Conservation (phyloP, 2,113 vertebrate genomes). For the Thunnus maccoyii region DNA sequence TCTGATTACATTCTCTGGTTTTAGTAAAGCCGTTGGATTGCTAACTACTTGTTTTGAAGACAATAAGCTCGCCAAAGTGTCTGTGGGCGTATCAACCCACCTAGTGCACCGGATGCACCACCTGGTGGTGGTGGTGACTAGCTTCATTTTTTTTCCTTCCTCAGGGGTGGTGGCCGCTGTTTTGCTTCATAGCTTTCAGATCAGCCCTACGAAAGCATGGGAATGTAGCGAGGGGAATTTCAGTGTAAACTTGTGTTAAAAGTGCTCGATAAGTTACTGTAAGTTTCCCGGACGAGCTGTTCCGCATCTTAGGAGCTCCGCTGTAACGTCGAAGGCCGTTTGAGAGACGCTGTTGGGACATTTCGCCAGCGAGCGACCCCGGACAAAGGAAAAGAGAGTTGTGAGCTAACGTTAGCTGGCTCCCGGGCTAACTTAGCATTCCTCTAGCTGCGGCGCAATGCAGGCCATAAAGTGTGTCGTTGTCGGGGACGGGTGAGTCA, state of each 20-base stretch:
- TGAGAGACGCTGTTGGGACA: slow-evolving; percentile 19
- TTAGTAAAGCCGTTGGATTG: fast-evolving
- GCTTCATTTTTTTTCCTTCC: slow-evolving; percentile 42
- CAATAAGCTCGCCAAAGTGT: background rate
- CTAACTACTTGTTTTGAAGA: background rate
- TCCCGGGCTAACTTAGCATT: slow-evolving; percentile 73
- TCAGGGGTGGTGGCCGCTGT: slow-evolving; percentile 81
- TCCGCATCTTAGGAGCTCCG: background rate
- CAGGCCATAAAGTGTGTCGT: slow-evolving; percentile 99
- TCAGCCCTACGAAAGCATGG: slow-evolving; percentile 71
- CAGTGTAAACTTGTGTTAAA: slow-evolving; percentile 55
- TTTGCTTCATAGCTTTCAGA: slow-evolving; percentile 70
- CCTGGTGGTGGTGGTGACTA: slow-evolving; percentile 23
- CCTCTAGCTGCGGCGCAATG: slow-evolving; percentile 83
- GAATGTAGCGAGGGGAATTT: slow-evolving; percentile 71
- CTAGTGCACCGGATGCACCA: slow-evolving; percentile 58
- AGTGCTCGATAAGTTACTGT: slow-evolving; percentile 55
- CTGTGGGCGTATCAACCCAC: slow-evolving; percentile 49
- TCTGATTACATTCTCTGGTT: fast-evolving
- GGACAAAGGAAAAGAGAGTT: slow-evolving; percentile 79
- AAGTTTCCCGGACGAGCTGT: background rate
- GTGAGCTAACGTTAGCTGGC: slow-evolving; percentile 75
- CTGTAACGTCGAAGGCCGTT: background rate
- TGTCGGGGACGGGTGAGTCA: slow-evolving; percentile 96
- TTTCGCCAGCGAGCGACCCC: slow-evolving; percentile 56